Percentiles rank a stretch among this genome's conserved stretches.
Conservation (phyloP, 2,113 vertebrate species). For the Centrocercus urophasianus region DNA sequence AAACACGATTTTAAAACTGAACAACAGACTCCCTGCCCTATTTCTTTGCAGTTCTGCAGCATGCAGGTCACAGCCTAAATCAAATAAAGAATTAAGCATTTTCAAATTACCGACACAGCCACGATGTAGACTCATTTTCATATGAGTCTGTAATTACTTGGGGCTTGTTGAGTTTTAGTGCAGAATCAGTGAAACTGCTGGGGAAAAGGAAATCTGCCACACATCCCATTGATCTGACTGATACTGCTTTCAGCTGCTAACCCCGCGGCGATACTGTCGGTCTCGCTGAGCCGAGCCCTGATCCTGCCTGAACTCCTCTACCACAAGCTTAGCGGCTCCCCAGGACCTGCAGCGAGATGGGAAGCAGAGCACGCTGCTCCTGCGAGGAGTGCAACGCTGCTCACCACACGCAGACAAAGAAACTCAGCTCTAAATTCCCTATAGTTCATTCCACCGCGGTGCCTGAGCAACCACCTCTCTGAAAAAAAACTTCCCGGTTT, state of each 20-base stretch:
- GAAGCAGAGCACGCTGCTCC: conserved; percentile 12
- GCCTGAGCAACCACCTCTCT: neutral
- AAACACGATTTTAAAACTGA: neutral
- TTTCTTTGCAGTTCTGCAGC: neutral
- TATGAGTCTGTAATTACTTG: neutral
- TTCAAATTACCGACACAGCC: neutral
- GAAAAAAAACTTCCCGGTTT: neutral
- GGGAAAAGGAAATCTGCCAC: neutral
- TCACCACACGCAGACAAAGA: conserved; percentile 38
- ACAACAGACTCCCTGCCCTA: neutral
- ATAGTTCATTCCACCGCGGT: neutral
- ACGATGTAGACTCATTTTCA: neutral
- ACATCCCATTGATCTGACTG: neutral
- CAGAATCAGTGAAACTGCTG: neutral
- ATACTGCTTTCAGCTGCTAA: neutral
- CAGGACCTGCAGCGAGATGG: neutral
- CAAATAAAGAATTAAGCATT: conserved; percentile 4
- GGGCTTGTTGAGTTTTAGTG: neutral
- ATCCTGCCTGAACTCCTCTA: neutral
- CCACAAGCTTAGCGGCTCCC: neutral
- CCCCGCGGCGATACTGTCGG: neutral
- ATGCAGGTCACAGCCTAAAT: neutral
- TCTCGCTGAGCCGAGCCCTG: neutral
- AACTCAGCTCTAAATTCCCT: neutral
- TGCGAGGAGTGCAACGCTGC: neutral